Percentiles rank a stretch among this genome's conserved stretches.
phyloP scores from a whole-genome alignment of 2,797 vertebrate species.

The Mustela erminea region DNA sequence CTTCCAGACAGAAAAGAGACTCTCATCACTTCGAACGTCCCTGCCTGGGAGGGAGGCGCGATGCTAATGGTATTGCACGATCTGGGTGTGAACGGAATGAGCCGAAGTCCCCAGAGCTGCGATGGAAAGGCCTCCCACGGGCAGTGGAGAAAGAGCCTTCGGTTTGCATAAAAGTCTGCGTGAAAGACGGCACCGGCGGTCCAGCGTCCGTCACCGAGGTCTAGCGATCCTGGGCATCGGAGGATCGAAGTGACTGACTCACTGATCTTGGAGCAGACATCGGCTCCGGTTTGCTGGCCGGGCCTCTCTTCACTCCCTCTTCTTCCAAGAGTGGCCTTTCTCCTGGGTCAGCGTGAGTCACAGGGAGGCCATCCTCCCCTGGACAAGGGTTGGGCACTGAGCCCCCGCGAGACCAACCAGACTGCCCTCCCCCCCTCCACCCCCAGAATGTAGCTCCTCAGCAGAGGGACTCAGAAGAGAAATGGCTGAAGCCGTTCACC shows the following conservation, averaged over 20 bases:
- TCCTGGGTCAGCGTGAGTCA: fast-evolving
- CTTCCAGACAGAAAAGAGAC: background rate
- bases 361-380: background rate
- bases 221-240: fast-evolving
- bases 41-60: fast-evolving
- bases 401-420: background rate
- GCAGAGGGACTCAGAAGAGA: background rate
- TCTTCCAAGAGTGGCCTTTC: background rate
- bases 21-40: background rate
- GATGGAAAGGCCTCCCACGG: fast-evolving
- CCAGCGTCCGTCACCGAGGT: background rate
- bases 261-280: fast-evolving
- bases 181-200: fast-evolving
- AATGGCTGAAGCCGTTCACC: fast-evolving
- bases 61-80: fast-evolving
- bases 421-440: too few relatives aligned
- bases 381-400: too few relatives aligned
- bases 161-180: too few relatives aligned
- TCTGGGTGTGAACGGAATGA: fast-evolving
- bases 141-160: background rate
- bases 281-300: fast-evolving
- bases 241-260: fast-evolving
- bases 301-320: fast-evolving
- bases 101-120: fast-evolving
- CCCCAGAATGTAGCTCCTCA: too few relatives aligned